Conservation (phyloP, 2,797 vertebrate species). For the Orestias chungarensis region DNA sequence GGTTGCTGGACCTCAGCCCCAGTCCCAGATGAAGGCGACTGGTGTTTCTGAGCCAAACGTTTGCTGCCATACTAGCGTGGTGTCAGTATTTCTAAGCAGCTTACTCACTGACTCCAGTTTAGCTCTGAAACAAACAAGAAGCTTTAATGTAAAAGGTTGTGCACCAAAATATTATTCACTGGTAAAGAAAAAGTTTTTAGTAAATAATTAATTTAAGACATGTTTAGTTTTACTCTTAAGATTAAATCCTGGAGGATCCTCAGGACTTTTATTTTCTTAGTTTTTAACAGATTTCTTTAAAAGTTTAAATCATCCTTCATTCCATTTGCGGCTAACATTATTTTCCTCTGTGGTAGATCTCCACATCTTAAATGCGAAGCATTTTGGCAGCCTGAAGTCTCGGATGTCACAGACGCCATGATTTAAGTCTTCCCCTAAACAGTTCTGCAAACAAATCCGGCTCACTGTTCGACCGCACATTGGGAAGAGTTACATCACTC, state of each 20-base stretch:
- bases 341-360: constrained; percentile 25
- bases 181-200: neutral
- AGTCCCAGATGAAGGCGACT: neutral
- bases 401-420: constrained; percentile 16
- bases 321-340: neutral
- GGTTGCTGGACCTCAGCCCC: neutral
- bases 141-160: neutral
- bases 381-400: constrained; percentile 33
- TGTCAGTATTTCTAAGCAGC: neutral
- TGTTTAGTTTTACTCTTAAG: neutral
- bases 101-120: neutral
- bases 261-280: neutral
- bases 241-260: neutral
- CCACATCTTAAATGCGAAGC: constrained; percentile 14
- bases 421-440: constrained; percentile 21
- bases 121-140: neutral
- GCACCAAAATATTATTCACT: neutral
- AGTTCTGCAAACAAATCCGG: constrained; percentile 22
- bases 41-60: neutral
- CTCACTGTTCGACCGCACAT: constrained; percentile 19
- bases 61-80: neutral
- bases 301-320: constrained; percentile 3
- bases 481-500: constrained; percentile 23
- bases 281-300: constrained; percentile 9
- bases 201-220: neutral